A percentile compares a stretch with the other conserved stretches of the same genome.
Conservation (phyloP, 2,888 invertebrate genomes). For the Amiota minor region DNA sequence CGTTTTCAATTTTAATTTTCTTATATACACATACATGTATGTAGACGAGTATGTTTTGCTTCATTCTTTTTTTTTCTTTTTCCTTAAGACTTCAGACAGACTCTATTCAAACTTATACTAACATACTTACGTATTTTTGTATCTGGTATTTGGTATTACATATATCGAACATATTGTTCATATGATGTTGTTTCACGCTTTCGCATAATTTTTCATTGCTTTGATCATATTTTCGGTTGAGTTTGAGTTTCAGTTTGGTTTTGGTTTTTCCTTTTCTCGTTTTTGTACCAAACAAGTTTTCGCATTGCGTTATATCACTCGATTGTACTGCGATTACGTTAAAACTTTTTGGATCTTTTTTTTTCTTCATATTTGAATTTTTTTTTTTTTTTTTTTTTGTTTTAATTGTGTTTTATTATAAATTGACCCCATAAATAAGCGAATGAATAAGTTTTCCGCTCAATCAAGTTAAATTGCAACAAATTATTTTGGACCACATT, state of each 20-base stretch:
- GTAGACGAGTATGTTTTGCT: too few relatives aligned
- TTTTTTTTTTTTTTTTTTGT: background rate
- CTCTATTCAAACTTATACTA: too few relatives aligned
- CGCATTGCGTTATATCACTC: constrained; percentile 8
- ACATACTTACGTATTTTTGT: too few relatives aligned
- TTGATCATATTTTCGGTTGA: too few relatives aligned
- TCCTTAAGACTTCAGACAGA: too few relatives aligned
- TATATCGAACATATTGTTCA: too few relatives aligned
- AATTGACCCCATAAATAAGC: constrained; percentile 24
- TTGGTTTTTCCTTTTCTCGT: background rate
- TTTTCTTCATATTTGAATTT: background rate
- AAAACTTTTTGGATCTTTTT: constrained; percentile 1
- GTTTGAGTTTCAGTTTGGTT: background rate
- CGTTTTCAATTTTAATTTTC: too few relatives aligned
- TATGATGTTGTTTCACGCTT: too few relatives aligned
- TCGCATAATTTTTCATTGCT: too few relatives aligned
- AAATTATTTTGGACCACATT: background rate
- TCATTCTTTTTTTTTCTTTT: too few relatives aligned
- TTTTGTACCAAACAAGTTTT: constrained; percentile 11
- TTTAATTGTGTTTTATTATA: background rate
- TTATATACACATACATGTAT: too few relatives aligned
- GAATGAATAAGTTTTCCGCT: background rate
- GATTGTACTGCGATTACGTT: background rate
- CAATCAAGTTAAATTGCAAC: constrained; percentile 2
- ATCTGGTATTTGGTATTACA: too few relatives aligned